These are phyloP conservation scores for Garra rufa DNA, from an alignment of 2,113 vertebrate species.

Conservation along the genomic window DNA sequence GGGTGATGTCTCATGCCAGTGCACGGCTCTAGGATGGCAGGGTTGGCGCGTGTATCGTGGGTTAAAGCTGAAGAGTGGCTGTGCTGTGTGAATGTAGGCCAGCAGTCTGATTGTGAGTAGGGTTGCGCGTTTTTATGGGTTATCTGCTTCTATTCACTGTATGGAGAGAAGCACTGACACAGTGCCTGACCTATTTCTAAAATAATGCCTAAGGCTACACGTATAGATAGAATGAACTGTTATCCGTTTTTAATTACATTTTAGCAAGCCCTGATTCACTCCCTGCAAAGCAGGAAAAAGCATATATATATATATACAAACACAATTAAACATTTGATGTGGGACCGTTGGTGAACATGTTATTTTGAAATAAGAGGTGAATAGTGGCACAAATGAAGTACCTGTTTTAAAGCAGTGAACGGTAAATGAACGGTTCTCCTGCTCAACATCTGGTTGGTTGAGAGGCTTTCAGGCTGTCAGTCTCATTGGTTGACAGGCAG, in stretches of 20 bases:
- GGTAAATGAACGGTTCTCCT: not conserved
- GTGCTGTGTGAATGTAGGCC: conserved; percentile 81
- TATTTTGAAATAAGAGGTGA: not conserved
- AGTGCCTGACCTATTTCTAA: conserved; percentile 81
- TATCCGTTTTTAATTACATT: conserved; percentile 87
- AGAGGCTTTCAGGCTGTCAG: not conserved
- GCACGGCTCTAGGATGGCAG: conserved; percentile 8
- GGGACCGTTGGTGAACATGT: not conserved
- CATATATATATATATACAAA: too few species aligned
- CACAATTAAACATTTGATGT: conserved; percentile 48
- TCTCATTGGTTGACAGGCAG: not conserved
- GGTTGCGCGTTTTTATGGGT: conserved; percentile 77
- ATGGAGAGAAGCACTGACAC: conserved; percentile 78
- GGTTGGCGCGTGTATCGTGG: conserved; percentile 71
- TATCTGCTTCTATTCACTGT: conserved; percentile 76
- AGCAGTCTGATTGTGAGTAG: conserved; percentile 74
- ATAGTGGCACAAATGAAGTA: not conserved
- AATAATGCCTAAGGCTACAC: conserved; percentile 73
- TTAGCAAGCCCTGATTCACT: conserved; percentile 76
- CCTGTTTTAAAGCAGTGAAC: not conserved
- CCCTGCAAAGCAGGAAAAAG: conserved; percentile 56
- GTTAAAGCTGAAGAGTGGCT: conserved; percentile 70
- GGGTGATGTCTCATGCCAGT: conserved; percentile 13
- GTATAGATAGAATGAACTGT: conserved; percentile 80
- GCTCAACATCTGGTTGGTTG: not conserved